Conservation (phyloP, 2,888 invertebrate species). For the Synanthedon formicaeformis region DNA sequence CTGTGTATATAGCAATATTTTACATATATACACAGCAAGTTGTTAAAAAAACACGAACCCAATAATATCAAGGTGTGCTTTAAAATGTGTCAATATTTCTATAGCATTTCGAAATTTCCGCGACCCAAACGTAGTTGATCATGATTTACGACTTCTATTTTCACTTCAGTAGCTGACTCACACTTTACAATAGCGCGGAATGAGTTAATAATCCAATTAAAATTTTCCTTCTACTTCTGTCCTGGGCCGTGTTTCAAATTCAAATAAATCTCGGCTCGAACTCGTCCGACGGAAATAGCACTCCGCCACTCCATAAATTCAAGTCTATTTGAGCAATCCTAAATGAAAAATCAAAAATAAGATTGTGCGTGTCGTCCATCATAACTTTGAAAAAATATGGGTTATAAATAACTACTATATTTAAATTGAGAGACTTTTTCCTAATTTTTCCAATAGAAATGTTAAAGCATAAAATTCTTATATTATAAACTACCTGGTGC, state of each 20-base stretch:
- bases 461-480: too few species aligned
- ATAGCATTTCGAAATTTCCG: constrained; percentile 16
- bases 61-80: too few species aligned
- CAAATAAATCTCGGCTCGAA: constrained; percentile 62
- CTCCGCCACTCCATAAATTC: constrained; percentile 63
- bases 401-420: too few species aligned
- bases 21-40: too few species aligned
- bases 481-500: too few species aligned
- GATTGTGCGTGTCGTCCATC: constrained; percentile 43
- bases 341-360: constrained; percentile 64
- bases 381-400: not conserved
- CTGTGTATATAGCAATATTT: too few species aligned
- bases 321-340: constrained; percentile 65
- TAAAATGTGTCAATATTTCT: too few species aligned
- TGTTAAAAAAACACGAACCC: too few species aligned
- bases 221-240: constrained; percentile 56
- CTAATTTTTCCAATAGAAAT: too few species aligned
- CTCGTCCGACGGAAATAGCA: constrained; percentile 66
- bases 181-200: constrained; percentile 27
- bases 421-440: too few species aligned
- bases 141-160: constrained; percentile 27
- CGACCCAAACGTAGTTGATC: constrained; percentile 24
- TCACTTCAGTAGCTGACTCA: constrained; percentile 34
- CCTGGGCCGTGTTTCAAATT: constrained; percentile 61
- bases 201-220: constrained; percentile 67